Percentiles rank a stretch among this genome's conserved stretches.
phyloP scores from a whole-genome alignment of 2,797 vertebrate genomes.

The Graptemys geographica region DNA sequence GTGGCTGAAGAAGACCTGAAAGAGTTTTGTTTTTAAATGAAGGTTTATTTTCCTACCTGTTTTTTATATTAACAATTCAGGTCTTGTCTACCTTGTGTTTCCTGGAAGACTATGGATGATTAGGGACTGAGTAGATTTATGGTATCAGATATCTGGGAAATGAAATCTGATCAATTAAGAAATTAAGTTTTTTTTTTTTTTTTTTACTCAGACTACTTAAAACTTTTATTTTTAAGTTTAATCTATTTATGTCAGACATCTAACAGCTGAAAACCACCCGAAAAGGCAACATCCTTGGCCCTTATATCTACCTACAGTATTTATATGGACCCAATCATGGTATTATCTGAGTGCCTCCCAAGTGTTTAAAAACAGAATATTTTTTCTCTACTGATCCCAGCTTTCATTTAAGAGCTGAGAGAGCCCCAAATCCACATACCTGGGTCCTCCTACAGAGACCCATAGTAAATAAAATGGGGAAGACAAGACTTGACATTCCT shows the following conservation, averaged over 20 bases:
- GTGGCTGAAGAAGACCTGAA: neutral
- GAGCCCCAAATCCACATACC: neutral
- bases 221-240: neutral
- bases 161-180: neutral
- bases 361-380: neutral
- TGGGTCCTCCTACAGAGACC: conserved; percentile 22
- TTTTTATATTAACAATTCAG: conserved; percentile 39
- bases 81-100: neutral
- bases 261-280: neutral
- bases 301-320: neutral
- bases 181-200: neutral
- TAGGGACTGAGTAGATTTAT: neutral
- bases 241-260: neutral
- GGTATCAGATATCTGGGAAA: neutral
- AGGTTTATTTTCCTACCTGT: neutral
- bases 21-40: neutral
- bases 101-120: conserved; percentile 36
- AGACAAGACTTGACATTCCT: neutral
- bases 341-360: conserved; percentile 8
- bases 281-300: neutral
- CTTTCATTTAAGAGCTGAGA: neutral
- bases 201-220: neutral
- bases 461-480: neutral
- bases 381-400: neutral
- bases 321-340: neutral